Conservation (phyloP, 2,113 vertebrate species). For the Nannobrachium achirus region DNA sequence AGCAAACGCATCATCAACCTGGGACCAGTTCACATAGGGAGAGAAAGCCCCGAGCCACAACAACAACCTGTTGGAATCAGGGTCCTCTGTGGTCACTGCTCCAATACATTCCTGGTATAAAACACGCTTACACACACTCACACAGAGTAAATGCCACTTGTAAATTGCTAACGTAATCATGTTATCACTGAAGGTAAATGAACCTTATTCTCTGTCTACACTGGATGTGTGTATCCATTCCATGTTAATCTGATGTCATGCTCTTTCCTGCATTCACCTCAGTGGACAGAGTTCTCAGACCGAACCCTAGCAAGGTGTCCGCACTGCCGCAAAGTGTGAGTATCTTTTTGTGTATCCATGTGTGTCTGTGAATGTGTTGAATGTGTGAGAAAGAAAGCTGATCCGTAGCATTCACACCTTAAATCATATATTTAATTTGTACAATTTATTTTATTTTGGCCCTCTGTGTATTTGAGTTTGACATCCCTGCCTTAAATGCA, state of each 20-base stretch:
- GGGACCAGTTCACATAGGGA: constrained; percentile 68
- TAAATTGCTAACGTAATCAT: background rate
- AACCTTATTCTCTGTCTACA: too few species aligned
- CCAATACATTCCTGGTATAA: constrained; percentile 74
- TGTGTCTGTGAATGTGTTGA: constrained; percentile 6
- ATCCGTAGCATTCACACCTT: too few species aligned
- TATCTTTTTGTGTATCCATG: constrained; percentile 30
- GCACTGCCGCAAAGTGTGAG: constrained; percentile 90
- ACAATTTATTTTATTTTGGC: too few species aligned
- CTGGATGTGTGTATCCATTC: too few species aligned
- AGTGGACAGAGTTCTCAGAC: constrained; percentile 91
- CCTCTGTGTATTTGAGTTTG: too few species aligned
- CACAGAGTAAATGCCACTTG: background rate
- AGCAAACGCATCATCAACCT: constrained; percentile 80
- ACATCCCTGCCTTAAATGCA: too few species aligned
- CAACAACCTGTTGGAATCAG: constrained; percentile 67
- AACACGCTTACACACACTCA: constrained; percentile 10
- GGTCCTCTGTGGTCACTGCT: constrained; percentile 78
- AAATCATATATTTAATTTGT: too few species aligned
- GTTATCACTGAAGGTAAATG: background rate
- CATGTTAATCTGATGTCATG: too few species aligned
- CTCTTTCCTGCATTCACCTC: background rate
- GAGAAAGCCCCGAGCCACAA: constrained; percentile 61
- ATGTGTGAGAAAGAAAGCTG: background rate
- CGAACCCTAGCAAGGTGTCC: constrained; percentile 88